Conservation (phyloP, 2,797 vertebrate species). For the Malacoctenus gilli region DNA sequence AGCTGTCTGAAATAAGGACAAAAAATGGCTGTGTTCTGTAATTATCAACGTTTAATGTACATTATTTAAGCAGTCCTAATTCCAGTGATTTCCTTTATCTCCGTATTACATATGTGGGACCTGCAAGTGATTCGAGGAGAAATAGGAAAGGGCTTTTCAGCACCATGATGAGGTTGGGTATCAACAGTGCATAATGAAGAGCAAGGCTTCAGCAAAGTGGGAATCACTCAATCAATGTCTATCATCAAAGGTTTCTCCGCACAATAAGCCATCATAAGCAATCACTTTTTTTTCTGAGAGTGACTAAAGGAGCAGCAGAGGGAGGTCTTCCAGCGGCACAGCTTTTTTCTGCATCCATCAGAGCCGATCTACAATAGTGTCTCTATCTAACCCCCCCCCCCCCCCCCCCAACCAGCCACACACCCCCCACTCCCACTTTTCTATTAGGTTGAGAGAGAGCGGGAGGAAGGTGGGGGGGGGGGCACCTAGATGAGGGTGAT, state of each 20-base stretch:
- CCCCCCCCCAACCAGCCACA: not conserved
- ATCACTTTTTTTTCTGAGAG: conserved; percentile 7
- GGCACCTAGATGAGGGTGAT: conserved; percentile 59
- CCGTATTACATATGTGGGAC: not conserved
- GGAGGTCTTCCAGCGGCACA: conserved; percentile 20
- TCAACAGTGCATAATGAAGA: too few relatives aligned
- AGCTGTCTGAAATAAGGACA: conserved; percentile 45
- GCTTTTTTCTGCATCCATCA: conserved; percentile 35
- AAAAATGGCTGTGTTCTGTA: too few relatives aligned
- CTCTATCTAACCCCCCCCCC: conserved; percentile 41
- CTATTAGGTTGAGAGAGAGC: conserved; percentile 41
- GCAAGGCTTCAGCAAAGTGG: too few relatives aligned
- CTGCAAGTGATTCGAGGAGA: not conserved
- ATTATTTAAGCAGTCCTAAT: too few relatives aligned
- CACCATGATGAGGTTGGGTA: too few relatives aligned
- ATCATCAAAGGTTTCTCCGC: too few relatives aligned
- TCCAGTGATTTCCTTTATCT: too few relatives aligned
- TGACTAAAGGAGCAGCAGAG: conserved; percentile 24
- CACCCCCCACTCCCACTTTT: not conserved
- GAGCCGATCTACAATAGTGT: conserved; percentile 53
- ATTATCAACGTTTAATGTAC: too few relatives aligned
- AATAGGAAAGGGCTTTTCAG: too few relatives aligned
- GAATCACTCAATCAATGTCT: too few relatives aligned
- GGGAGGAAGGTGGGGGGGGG: conserved; percentile 21
- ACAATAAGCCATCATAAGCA: conserved; percentile 4